phyloP scores from a whole-genome alignment of 2,797 vertebrate genomes.

The Karalla daura region DNA sequence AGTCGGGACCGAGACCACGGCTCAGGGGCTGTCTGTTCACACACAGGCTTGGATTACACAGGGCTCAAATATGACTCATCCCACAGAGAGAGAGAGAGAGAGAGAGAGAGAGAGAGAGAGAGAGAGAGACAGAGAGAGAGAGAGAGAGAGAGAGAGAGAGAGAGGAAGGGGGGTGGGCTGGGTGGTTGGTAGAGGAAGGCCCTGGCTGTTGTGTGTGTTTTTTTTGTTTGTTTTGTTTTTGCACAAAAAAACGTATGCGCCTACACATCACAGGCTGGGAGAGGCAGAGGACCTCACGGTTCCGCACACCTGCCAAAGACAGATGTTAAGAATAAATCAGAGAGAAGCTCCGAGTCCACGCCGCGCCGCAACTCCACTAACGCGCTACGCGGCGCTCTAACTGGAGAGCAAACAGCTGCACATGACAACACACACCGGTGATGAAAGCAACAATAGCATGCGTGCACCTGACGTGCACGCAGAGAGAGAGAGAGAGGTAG shows the following conservation, averaged over 20 bases:
- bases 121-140: too few species aligned
- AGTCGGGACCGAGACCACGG: constrained; percentile 72
- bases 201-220: constrained; percentile 73
- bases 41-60: constrained; percentile 78
- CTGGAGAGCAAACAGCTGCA: constrained; percentile 81
- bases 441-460: constrained; percentile 73
- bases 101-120: too few species aligned
- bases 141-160: too few species aligned
- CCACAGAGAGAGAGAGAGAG: constrained; percentile 53
- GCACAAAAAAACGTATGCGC: constrained; percentile 31
- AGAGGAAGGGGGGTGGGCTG: too few species aligned
- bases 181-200: constrained; percentile 55
- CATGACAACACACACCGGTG: constrained; percentile 75
- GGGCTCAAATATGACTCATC: constrained; percentile 80
- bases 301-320: constrained; percentile 85
- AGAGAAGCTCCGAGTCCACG: constrained; percentile 62
- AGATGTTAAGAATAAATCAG: constrained; percentile 85
- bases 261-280: constrained; percentile 72
- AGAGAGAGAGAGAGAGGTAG: constrained; percentile 33
- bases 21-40: constrained; percentile 78
- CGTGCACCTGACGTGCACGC: constrained; percentile 72
- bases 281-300: constrained; percentile 75
- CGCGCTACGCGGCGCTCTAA: constrained; percentile 65
- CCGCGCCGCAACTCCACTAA: constrained; percentile 67
- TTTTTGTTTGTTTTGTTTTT: too few species aligned